Evolutionary conservation across 2,888 invertebrate genomes (phyloP), one percentile per base, ranked within the genome.

Genomic region (Campoplex capitator): DNA sequence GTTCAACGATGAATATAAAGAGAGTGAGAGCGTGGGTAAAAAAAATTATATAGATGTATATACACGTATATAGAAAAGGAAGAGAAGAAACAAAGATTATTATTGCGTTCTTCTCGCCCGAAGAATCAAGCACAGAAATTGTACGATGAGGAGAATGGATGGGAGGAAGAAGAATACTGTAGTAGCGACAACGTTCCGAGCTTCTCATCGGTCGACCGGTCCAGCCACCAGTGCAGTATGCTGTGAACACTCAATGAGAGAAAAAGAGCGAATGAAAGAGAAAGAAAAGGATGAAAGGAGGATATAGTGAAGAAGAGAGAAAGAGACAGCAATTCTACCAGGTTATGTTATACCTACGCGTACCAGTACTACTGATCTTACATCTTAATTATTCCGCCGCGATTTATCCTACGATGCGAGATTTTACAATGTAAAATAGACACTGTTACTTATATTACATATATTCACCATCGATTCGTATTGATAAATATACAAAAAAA

Each of bases 311-410:
- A 18, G 71, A 71, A 76, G 51, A 76, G 71, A 76, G 51, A 67
- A 54, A 51, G 74, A 84, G 28, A 71, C 84, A 42, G 51, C 68
- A 58, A 82, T 84, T 76, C 75, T 84, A 83, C 84, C 35, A 75
- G 79, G 58, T 54, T 84, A 65, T 82, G 67, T 76, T 80, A 78
- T 84, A 78, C 76, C 70, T 75, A 80, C 54, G 65, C 78, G 62
- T 62, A 54, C 67, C 70, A 70, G 68, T 35, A 74, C 73, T 38
- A 81, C 81, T 58, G 86, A 87, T 87, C 82, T 82, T 71, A 87
- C 87, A 87, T 84, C 87, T 87, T 87, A 84, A 87, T 87, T 84
- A 87, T 87, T 87, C 75, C 65, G 32, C 51, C 75, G 67, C 84
- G 75, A 87, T 87, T 84, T 87, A 87, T 87, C 87, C 84, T 28